These are phyloP conservation scores for Notiomystis cincta DNA, from an alignment of 2,113 vertebrate species.

Conservation along the genomic window DNA sequence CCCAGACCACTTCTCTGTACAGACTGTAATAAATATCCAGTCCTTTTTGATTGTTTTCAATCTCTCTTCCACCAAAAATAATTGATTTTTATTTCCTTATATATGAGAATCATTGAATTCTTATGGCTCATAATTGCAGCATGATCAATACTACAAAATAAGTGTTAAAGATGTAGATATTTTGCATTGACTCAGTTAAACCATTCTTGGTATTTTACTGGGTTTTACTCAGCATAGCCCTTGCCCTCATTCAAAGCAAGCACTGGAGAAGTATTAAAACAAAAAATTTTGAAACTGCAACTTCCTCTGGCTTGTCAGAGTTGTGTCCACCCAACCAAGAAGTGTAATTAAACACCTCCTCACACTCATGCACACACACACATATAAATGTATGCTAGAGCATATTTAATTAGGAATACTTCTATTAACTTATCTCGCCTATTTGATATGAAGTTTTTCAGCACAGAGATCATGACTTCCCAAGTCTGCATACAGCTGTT, in stretches of 20 bases:
- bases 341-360: not conserved
- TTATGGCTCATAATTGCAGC: not conserved
- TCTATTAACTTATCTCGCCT: not conserved
- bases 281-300: not conserved
- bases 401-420: not conserved
- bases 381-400: too few species aligned
- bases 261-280: not conserved
- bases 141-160: not conserved
- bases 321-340: not conserved
- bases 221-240: not conserved
- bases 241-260: not conserved
- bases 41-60: not conserved
- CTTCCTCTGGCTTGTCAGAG: not conserved
- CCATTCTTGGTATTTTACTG: not conserved
- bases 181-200: not conserved
- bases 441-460: not conserved
- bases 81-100: not conserved
- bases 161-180: not conserved
- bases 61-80: not conserved
- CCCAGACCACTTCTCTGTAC: not conserved
- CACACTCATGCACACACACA: fast-evolving
- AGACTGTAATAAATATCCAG: not conserved
- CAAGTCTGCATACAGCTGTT: not conserved
- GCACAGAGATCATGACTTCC: not conserved
- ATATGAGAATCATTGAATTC: not conserved